phyloP scores from a whole-genome alignment of 2,797 vertebrate species.

The Heliangelus exortis region DNA sequence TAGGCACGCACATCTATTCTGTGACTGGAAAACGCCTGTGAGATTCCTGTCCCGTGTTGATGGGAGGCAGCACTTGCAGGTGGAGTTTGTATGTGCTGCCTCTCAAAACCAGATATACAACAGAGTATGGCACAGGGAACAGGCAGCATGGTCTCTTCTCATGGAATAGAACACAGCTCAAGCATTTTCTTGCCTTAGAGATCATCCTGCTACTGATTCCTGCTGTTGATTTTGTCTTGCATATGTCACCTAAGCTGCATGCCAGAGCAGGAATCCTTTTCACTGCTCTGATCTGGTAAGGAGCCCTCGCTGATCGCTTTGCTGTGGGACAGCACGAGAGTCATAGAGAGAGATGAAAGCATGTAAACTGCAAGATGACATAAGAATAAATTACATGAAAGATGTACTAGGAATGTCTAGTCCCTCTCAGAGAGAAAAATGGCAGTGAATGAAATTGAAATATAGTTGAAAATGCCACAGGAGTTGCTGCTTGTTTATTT shows the following conservation, averaged over 20 bases:
- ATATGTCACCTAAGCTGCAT: neutral
- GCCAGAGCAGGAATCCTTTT: neutral
- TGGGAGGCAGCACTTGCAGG: accelerated
- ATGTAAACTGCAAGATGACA: neutral
- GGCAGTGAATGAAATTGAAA: neutral
- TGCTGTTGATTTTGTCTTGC: neutral
- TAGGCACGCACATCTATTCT: neutral
- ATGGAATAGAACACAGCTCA: neutral
- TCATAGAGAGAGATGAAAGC: neutral
- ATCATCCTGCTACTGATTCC: neutral
- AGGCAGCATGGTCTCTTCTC: neutral
- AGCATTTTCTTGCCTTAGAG: neutral
- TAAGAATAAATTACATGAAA: neutral
- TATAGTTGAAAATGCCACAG: neutral
- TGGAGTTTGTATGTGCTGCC: accelerated
- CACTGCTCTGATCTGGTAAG: neutral
- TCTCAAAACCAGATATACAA: neutral
- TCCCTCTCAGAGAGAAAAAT: neutral
- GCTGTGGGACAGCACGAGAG: neutral
- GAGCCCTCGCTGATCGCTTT: neutral
- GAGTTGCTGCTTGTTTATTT: neutral
- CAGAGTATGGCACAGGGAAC: accelerated
- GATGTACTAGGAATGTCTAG: neutral
- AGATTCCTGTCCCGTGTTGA: accelerated
- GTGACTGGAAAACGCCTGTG: accelerated